Conservation (phyloP, 2,113 vertebrate genomes). For the Mastomys coucha region DNA sequence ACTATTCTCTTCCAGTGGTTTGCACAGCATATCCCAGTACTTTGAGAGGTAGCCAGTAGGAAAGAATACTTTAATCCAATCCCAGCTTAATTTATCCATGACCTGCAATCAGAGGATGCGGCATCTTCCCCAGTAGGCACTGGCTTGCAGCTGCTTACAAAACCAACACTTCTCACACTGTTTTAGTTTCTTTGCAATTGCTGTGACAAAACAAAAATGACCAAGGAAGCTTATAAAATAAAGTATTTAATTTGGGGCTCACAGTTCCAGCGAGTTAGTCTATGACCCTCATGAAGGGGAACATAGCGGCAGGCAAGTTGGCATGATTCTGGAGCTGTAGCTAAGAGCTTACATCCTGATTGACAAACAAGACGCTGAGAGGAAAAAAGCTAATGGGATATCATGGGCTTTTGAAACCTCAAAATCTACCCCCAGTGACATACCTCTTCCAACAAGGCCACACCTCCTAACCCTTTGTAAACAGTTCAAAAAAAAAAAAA, state of each 20-base stretch:
- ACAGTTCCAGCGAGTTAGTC: neutral
- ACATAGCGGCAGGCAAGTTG: neutral
- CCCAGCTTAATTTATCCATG: neutral
- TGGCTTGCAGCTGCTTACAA: neutral
- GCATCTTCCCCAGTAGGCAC: neutral
- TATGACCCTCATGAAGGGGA: neutral
- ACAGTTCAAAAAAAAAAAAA: neutral
- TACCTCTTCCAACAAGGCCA: neutral
- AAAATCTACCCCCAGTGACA: no score
- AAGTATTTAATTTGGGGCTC: neutral
- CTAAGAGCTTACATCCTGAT: neutral
- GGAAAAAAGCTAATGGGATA: neutral
- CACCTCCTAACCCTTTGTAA: neutral
- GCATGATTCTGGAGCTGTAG: neutral
- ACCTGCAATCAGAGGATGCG: neutral
- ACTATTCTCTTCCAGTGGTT: neutral
- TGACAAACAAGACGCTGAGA: neutral
- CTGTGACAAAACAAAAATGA: neutral
- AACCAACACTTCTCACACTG: neutral
- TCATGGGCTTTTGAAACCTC: no score
- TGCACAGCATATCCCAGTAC: neutral
- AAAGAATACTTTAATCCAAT: neutral
- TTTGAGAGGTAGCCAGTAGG: no score
- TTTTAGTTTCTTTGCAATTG: neutral
- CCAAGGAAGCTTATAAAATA: neutral